phyloP scores from a whole-genome alignment of 1,140 invertebrate genomes.

The Orchesella cincta region DNA sequence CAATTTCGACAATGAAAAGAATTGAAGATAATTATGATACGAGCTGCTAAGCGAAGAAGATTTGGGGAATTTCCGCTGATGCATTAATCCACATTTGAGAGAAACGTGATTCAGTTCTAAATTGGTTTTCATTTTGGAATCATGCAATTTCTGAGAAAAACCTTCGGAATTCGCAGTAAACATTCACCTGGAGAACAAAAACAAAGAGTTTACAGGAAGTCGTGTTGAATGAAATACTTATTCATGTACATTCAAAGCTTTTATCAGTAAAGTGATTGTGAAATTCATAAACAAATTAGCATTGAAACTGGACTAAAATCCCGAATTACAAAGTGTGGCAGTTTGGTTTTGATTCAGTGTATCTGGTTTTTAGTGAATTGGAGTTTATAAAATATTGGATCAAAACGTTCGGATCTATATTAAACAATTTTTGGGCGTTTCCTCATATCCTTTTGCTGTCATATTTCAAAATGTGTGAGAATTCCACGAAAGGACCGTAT shows the following conservation, averaged over 20 bases:
- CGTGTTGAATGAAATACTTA: too few species aligned
- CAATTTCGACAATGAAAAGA: not conserved
- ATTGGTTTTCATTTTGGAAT: too few species aligned
- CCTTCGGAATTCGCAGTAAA: too few species aligned
- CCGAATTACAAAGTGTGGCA: not conserved
- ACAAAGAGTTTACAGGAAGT: too few species aligned
- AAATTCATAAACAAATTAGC: not conserved
- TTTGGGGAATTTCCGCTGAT: conserved; percentile 7
- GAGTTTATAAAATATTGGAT: not conserved
- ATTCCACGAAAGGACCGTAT: conserved; percentile 44
- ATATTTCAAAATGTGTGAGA: conserved; percentile 45
- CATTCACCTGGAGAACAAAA: too few species aligned
- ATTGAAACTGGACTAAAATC: too few species aligned
- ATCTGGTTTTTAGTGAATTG: not conserved
- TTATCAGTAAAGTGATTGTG: too few species aligned
- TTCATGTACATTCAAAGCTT: too few species aligned
- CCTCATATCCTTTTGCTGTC: not conserved
- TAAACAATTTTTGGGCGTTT: too few species aligned
- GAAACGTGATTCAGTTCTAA: too few species aligned
- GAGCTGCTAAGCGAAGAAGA: not conserved
- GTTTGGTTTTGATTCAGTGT: not conserved
- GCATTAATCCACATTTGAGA: too few species aligned
- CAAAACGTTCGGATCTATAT: not conserved
- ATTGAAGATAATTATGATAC: not conserved
- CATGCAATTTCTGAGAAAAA: too few species aligned